These are phyloP conservation scores for Solea senegalensis DNA, from an alignment of 2,113 vertebrate species.

Conservation along the genomic window DNA sequence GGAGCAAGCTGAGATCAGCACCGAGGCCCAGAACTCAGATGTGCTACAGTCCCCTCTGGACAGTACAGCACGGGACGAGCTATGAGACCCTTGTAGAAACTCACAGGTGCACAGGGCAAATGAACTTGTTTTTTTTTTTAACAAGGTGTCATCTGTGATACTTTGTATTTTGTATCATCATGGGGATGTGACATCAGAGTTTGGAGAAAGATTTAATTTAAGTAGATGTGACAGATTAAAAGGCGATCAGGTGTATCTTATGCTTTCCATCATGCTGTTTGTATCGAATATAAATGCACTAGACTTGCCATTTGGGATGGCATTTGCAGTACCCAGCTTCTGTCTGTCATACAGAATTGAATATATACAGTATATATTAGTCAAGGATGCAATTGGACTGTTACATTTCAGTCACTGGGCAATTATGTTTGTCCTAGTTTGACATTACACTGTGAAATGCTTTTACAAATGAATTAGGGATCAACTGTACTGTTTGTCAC, in stretches of 20 bases:
- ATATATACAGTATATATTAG: constrained; percentile 1
- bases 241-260: constrained; percentile 43
- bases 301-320: constrained; percentile 71
- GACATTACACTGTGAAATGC: constrained; percentile 43
- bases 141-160: constrained; percentile 21
- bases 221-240: constrained; percentile 31
- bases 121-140: constrained; percentile 10
- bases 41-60: constrained; percentile 89
- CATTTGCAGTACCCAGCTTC: constrained; percentile 71
- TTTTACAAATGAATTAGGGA: constrained; percentile 1
- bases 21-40: constrained; percentile 88
- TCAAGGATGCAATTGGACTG: constrained; percentile 20
- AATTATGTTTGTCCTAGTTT: constrained; percentile 6
- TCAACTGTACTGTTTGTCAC: neutral
- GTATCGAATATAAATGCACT: constrained; percentile 54
- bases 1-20: constrained; percentile 87
- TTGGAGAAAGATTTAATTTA: constrained; percentile 27
- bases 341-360: constrained; percentile 75
- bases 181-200: constrained; percentile 32
- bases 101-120: constrained; percentile 6
- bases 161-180: constrained; percentile 30
- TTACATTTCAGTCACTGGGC: constrained; percentile 23
- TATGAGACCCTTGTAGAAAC: constrained; percentile 77
- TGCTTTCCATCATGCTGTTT: constrained; percentile 11
- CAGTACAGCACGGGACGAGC: constrained; percentile 88